Evolutionary conservation across 2,888 invertebrate genomes (phyloP).

Genomic region (Drosophila anceps): DNA sequence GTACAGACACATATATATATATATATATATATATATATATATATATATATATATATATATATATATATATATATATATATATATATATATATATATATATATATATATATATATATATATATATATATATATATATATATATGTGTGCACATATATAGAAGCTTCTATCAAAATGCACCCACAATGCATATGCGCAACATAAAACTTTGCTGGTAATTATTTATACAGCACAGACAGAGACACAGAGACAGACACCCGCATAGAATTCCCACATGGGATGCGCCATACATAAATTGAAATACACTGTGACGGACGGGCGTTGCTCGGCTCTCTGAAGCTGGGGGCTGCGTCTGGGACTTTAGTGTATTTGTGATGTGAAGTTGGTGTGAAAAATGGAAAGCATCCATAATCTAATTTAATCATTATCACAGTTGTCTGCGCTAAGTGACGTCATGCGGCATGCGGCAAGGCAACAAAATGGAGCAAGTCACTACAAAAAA

Average conservation of each 20-base stretch:
- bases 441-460: constrained; percentile 77
- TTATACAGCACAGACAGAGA: constrained; percentile 55
- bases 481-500: constrained; percentile 13
- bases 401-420: constrained; percentile 83
- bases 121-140: constrained; percentile 35
- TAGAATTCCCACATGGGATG: constrained; percentile 66
- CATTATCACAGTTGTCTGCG: constrained; percentile 83
- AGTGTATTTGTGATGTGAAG: constrained; percentile 41
- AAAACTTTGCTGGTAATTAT: constrained; percentile 78
- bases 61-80: constrained; percentile 35
- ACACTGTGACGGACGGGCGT: constrained; percentile 18
- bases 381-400: constrained; percentile 74
- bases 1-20: constrained; percentile 26
- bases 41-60: no score
- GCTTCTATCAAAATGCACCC: constrained; percentile 34
- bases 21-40: constrained; percentile 33
- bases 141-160: constrained; percentile 34
- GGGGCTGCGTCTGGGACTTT: constrained; percentile 10
- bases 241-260: constrained; percentile 61
- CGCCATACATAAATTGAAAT: constrained; percentile 73
- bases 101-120: constrained; percentile 37
- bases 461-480: constrained; percentile 40
- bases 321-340: background rate
- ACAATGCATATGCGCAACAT: constrained; percentile 60
- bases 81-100: constrained; percentile 34